These are phyloP conservation scores for Cenopis cana DNA, from an alignment of 2,888 invertebrate species.

Conservation along the genomic window DNA sequence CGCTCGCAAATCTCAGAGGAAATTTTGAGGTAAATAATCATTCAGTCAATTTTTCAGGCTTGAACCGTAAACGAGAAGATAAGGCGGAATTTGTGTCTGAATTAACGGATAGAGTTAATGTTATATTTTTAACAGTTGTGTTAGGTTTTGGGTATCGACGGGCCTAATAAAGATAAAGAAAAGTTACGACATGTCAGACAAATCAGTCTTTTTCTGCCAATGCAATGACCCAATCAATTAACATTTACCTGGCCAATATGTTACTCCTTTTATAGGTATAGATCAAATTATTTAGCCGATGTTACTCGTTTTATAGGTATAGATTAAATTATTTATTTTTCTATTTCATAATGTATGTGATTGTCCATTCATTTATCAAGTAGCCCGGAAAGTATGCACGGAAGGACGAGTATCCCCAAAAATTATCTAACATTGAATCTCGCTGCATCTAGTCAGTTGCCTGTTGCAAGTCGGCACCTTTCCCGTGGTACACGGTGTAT, in stretches of 20 bases:
- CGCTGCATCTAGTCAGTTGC: slow-evolving; percentile 25
- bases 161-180: not conserved
- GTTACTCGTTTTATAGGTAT: not conserved
- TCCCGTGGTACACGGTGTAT: slow-evolving; percentile 63
- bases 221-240: no score
- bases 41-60: slow-evolving; percentile 10
- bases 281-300: no score
- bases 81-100: not conserved
- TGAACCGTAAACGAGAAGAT: slow-evolving; percentile 1
- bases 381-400: slow-evolving; percentile 4
- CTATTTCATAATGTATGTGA: not conserved
- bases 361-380: not conserved
- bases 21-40: slow-evolving; percentile 23
- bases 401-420: slow-evolving; percentile 12
- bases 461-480: slow-evolving; percentile 35
- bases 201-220: no score
- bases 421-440: slow-evolving; percentile 15
- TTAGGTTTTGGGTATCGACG: not conserved
- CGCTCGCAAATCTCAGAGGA: slow-evolving; percentile 45
- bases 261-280: no score
- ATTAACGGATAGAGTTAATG: not conserved
- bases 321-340: not conserved
- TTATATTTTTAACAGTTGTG: not conserved
- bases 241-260: not conserved
- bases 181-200: no score